Conservation (phyloP, 2,888 invertebrate species). For the Danaus chrysippus region DNA sequence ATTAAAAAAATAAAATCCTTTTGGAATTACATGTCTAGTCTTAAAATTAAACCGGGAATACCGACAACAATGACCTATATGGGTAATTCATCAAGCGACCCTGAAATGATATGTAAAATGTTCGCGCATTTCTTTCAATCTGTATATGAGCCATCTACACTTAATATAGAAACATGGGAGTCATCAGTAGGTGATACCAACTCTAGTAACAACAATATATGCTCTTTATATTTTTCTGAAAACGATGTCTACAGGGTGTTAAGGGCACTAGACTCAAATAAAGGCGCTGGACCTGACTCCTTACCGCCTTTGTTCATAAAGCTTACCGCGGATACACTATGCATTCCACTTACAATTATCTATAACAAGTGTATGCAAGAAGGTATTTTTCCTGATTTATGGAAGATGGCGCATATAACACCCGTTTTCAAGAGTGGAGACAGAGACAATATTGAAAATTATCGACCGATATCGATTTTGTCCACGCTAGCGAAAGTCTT, state of each 20-base stretch:
- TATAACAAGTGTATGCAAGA: slow-evolving; percentile 12
- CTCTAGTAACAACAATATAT: too few relatives aligned
- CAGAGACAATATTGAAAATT: too few relatives aligned
- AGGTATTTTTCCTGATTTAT: too few relatives aligned
- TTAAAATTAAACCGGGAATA: not conserved
- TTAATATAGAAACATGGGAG: not conserved
- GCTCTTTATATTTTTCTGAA: not conserved
- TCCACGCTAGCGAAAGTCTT: slow-evolving; percentile 7
- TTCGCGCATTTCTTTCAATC: not conserved
- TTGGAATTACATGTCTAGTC: not conserved
- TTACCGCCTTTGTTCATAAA: slow-evolving; percentile 7
- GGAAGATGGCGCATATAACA: too few relatives aligned
- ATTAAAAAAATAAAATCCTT: not conserved
- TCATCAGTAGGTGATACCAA: not conserved
- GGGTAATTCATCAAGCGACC: not conserved
- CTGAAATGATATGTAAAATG: too few relatives aligned
- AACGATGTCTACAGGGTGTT: slow-evolving; percentile 2
- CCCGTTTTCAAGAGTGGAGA: too few relatives aligned
- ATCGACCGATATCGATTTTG: too few relatives aligned
- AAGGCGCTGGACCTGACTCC: slow-evolving; percentile 6
- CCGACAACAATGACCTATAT: not conserved
- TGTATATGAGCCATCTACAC: not conserved
- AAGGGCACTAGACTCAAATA: not conserved
- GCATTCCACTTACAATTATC: not conserved
- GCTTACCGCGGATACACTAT: not conserved